Evolutionary conservation across 2,113 vertebrate genomes (phyloP).

Genomic region (Xiphophorus couchianus): DNA sequence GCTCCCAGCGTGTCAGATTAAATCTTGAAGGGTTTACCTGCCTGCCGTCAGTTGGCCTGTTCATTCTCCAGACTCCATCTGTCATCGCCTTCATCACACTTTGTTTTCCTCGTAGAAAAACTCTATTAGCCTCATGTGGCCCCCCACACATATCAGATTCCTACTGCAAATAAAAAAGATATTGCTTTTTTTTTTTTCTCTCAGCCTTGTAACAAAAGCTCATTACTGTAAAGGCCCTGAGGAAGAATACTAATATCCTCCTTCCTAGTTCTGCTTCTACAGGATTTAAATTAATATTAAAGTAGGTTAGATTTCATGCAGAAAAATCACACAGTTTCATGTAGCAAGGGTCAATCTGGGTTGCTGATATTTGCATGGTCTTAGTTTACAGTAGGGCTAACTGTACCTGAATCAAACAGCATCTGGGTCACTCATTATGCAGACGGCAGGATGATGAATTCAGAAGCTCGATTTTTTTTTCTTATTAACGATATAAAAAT

Average conservation of each 20-base stretch:
- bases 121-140: constrained; percentile 5
- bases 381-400: neutral
- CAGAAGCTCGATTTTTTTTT: neutral
- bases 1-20: constrained; percentile 45
- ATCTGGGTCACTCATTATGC: neutral
- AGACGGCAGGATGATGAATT: neutral
- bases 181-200: too few relatives aligned
- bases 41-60: constrained; percentile 61
- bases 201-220: neutral
- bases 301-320: neutral
- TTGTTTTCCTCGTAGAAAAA: neutral
- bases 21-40: constrained; percentile 46
- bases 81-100: constrained; percentile 41
- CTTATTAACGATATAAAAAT: too few relatives aligned
- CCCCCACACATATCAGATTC: constrained; percentile 19
- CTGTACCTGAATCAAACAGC: neutral
- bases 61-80: constrained; percentile 53
- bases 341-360: neutral
- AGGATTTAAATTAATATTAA: neutral
- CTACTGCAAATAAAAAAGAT: neutral
- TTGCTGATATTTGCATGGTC: neutral
- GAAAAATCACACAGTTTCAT: neutral
- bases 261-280: constrained; percentile 8
- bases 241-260: constrained; percentile 19
- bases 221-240: constrained; percentile 8